Percentiles rank a stretch among this genome's conserved stretches.
phyloP scores from a whole-genome alignment of 1,140 invertebrate species.

The Andrena cerasifolii region DNA sequence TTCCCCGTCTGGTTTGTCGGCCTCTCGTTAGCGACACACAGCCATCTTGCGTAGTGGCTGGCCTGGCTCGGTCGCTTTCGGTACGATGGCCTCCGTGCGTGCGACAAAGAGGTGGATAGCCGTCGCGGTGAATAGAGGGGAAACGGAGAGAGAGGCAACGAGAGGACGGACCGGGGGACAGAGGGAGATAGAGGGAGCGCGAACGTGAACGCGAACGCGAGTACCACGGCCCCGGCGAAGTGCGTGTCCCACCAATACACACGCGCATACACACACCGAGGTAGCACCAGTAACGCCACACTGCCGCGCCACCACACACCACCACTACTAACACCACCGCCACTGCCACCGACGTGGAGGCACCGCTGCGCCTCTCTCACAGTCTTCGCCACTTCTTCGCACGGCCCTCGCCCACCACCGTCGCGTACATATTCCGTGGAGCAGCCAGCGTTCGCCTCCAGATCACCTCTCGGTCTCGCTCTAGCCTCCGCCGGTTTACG shows the following conservation, averaged over 20 bases:
- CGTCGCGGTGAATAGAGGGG: conserved; percentile 43
- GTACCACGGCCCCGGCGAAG: conserved; percentile 51
- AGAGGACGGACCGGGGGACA: background rate
- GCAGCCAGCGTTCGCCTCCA: conserved; percentile 27
- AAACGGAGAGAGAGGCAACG: conserved; percentile 24
- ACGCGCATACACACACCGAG: conserved; percentile 49
- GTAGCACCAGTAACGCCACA: conserved; percentile 52
- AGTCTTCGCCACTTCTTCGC: conserved; percentile 61
- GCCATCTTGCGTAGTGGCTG: conserved; percentile 74
- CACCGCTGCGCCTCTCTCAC: conserved; percentile 54
- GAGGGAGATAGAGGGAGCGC: conserved; percentile 29
- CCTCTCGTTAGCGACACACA: conserved; percentile 70
- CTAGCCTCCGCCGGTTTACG: background rate
- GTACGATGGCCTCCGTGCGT: conserved; percentile 64
- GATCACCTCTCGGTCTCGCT: conserved; percentile 10
- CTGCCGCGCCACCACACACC: conserved; percentile 17
- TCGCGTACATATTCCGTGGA: conserved; percentile 54
- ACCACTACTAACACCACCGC: conserved; percentile 30
- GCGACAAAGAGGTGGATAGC: conserved; percentile 51
- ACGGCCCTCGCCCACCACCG: conserved; percentile 43
- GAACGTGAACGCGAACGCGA: conserved; percentile 36
- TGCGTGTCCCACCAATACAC: conserved; percentile 56
- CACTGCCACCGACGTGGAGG: conserved; percentile 52
- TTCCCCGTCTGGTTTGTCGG: conserved; percentile 64
- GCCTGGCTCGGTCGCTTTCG: conserved; percentile 68